Percentiles rank a stretch among this genome's conserved stretches.
These are phyloP conservation scores for Zootoca vivipara DNA, from an alignment of 2,113 vertebrate genomes.

Conservation along the genomic window DNA sequence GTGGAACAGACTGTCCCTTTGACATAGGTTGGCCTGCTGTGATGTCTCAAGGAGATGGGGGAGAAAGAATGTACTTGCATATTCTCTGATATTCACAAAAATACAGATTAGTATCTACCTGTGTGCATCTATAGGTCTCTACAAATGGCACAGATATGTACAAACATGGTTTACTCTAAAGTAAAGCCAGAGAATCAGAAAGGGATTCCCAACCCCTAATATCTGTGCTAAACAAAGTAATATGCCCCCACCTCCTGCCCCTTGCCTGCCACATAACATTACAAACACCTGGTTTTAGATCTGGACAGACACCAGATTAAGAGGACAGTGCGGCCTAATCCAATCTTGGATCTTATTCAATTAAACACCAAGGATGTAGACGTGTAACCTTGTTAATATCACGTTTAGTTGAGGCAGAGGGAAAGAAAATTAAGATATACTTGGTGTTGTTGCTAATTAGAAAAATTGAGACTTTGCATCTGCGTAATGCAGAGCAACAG, in stretches of 20 bases:
- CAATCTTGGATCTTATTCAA: slow-evolving; percentile 76
- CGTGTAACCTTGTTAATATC: slow-evolving; percentile 84
- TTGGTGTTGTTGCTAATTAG: slow-evolving; percentile 84
- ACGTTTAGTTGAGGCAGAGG: slow-evolving; percentile 82
- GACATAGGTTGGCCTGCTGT: not conserved
- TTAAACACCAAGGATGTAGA: slow-evolving; percentile 77
- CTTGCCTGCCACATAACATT: slow-evolving; percentile 38
- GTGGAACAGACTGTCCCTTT: not conserved
- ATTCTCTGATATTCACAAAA: not conserved
- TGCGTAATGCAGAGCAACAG: slow-evolving; percentile 80
- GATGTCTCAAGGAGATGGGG: not conserved
- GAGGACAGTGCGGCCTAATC: slow-evolving; percentile 68
- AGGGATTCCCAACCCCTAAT: not conserved
- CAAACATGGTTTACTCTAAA: not conserved
- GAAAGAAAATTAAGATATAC: slow-evolving; percentile 86
- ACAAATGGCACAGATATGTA: not conserved
- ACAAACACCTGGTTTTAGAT: slow-evolving; percentile 32
- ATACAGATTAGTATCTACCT: not conserved
- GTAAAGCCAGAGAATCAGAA: not conserved
- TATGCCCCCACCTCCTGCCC: slow-evolving; percentile 1
- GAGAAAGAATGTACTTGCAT: not conserved
- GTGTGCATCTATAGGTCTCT: accelerated
- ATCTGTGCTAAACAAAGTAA: not conserved
- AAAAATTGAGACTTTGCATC: slow-evolving; percentile 87
- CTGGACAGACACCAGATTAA: slow-evolving; percentile 62